Base-by-base conservation (phyloP, 2,797 vertebrate species). In the Falco cherrug region DNA sequence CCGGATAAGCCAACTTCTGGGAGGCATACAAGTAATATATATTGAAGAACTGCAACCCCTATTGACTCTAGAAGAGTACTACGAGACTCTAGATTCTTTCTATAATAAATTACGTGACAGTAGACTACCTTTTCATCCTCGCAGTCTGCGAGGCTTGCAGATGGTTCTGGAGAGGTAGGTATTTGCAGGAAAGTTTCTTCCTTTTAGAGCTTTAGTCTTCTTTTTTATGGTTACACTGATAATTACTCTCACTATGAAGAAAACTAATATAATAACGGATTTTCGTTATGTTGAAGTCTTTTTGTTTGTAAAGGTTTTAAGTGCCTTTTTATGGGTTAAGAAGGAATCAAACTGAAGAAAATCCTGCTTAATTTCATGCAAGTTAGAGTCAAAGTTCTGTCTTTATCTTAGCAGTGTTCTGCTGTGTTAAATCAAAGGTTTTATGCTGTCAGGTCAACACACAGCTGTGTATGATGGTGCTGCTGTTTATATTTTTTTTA, bases 161-260 rank as follows among this genome's bases (percentile, higher is more conserved):
- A 98, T 99, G 98, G 98, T 98, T 91, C 93, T 99, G 79, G 98
- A 98, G 94, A 99, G 98, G 99, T 99, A 87, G 28, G 97, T 94
- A 3, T 76, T 69, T 43, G 53, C 73, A 54, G n/a, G 79, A 64
- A 87, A 87, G 6, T 51, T 60, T 76, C 10, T 71, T 71, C 15
- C 24, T 83, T 77, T 47, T 17, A 43, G 12, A 76, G 29, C 31
- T 63, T 73, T 65, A 15, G 12, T 43, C 15, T 43, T 43, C 37
- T 47, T 26, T 43, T 43, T 43, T 43, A 24, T 79, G 28, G 10
- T 85, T 84, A 43, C 7, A 4, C 7, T 50, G 31, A 37, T 93
- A 64, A 50, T 35, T 84, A 39, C 28, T 77, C 9, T 81, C 22
- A 13, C 21, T 67, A 67, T 77, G 51, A 77, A 79, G 67, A 80